Base-by-base conservation (phyloP, 2,797 vertebrate genomes). In the Neopelma chrysocephalum region DNA sequence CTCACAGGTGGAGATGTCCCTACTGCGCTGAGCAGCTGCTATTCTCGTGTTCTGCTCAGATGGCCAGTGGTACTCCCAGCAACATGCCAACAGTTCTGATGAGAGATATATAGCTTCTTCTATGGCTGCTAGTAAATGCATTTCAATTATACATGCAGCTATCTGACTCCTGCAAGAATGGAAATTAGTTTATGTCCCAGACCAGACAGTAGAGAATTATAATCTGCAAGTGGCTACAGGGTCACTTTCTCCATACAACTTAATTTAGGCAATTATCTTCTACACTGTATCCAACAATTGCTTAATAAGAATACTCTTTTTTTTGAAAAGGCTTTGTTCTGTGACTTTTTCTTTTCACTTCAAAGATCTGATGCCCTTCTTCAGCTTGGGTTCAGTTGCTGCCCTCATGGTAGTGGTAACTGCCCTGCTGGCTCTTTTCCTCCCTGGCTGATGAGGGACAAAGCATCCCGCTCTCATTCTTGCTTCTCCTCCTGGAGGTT, bases 1-100 rank as follows among this genome's bases (percentile, higher is more conserved):
- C 8, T 32, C 2, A 8, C 0, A 1, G 43, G 21, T 20, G 42
- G 50, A 73, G 23, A 10, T 15, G 48, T 12, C 34, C 34, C 16
- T 0, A 0, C 29, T 0, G 2, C 21, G 19, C 32, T 0, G 0
- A 47, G 40, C 1, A 0, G 10, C 42, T 57, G 31, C 60, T 6
- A 0, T 29, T 38, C 32, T 31, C 6, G 19, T 65, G 0, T 38
- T 70, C 23, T 2, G 0, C 76, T 34, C 1, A 9, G n/a, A 7
- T 0, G 2, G 22, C 25, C 29, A 8, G 8, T 1, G 2, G 50
- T 16, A 8, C 42, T 43, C 75, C 61, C 14, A 16, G 38, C n/a
- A 71, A 16, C 0, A 0, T 5, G 57, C 36, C 47, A 20, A 23
- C 62, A 51, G 58, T 20, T 51, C 89, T 51, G 42, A 40, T 62